Percentiles rank a stretch among this genome's conserved stretches.
Evolutionary conservation across 2,113 vertebrate species (phyloP).

Genomic region (Penelope pileata): DNA sequence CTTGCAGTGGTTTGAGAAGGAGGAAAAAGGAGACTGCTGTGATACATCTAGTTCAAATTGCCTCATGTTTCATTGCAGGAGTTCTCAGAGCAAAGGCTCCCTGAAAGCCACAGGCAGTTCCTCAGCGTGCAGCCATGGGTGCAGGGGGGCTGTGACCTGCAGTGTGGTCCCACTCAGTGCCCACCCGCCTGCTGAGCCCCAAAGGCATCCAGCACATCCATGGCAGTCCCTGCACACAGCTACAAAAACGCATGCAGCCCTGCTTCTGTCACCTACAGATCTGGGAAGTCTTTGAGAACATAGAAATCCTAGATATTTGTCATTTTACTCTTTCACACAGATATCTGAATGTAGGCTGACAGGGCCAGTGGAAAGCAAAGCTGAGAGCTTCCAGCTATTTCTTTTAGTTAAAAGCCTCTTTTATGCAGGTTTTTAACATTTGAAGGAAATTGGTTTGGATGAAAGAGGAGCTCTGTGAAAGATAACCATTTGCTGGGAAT

Average conservation of each 20-base stretch:
- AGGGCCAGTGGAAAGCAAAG: background rate
- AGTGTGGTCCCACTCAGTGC: background rate
- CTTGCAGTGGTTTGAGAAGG: fast-evolving
- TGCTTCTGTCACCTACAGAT: background rate
- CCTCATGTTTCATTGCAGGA: background rate
- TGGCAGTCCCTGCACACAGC: fast-evolving
- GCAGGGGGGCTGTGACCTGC: background rate
- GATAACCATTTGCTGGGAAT: background rate
- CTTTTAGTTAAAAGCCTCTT: background rate
- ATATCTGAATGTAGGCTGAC: background rate
- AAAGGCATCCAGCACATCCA: fast-evolving
- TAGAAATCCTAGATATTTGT: background rate
- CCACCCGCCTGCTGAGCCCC: fast-evolving
- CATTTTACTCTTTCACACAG: background rate
- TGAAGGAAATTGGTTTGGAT: background rate
- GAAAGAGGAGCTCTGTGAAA: background rate
- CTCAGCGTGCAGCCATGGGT: fast-evolving
- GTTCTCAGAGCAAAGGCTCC: background rate
- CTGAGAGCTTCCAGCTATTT: background rate
- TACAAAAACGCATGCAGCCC: background rate
- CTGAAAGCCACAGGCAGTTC: background rate
- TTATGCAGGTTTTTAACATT: background rate
- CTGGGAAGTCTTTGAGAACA: background rate
- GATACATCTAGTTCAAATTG: too few relatives aligned
- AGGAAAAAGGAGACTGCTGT: fast-evolving